Percentiles rank a stretch among this genome's conserved stretches.
Evolutionary conservation across 2,113 vertebrate species (phyloP).

Genomic region (Conger conger): DNA sequence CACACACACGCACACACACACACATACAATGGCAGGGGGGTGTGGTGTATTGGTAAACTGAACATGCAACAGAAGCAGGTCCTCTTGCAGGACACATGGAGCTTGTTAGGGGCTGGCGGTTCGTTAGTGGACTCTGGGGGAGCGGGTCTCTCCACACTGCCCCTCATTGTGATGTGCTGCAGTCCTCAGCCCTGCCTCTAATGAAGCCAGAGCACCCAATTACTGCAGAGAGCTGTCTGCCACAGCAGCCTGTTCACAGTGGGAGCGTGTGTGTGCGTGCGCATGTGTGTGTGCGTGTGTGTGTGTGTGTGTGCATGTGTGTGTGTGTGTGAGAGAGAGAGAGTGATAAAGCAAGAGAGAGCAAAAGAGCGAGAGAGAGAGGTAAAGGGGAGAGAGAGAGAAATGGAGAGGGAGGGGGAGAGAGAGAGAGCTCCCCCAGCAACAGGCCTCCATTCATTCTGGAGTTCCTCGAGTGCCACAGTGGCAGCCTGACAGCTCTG

Average conservation of each 20-base stretch:
- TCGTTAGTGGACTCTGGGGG: constrained; percentile 19
- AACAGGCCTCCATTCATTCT: constrained; percentile 45
- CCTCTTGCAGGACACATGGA: constrained; percentile 18
- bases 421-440: constrained; percentile 51
- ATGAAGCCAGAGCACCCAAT: constrained; percentile 55
- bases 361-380: constrained; percentile 24
- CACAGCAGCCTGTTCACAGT: constrained; percentile 40
- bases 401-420: constrained; percentile 42
- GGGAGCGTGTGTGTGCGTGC: constrained; percentile 22
- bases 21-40: background rate
- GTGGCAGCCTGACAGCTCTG: constrained; percentile 51
- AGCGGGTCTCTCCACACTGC: background rate
- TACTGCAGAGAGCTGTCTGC: constrained; percentile 34
- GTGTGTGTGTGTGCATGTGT: constrained; percentile 27
- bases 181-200: constrained; percentile 40
- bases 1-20: no score
- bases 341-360: background rate
- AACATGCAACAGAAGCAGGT: background rate
- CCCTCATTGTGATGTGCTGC: constrained; percentile 38
- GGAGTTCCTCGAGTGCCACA: constrained; percentile 42
- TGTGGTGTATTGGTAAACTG: constrained; percentile 1
- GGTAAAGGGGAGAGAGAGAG: constrained; percentile 25
- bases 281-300: constrained; percentile 27
- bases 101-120: constrained; percentile 20
- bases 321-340: background rate